Evolutionary conservation across 2,797 vertebrate species (phyloP).

Genomic region (Salarias fasciatus): DNA sequence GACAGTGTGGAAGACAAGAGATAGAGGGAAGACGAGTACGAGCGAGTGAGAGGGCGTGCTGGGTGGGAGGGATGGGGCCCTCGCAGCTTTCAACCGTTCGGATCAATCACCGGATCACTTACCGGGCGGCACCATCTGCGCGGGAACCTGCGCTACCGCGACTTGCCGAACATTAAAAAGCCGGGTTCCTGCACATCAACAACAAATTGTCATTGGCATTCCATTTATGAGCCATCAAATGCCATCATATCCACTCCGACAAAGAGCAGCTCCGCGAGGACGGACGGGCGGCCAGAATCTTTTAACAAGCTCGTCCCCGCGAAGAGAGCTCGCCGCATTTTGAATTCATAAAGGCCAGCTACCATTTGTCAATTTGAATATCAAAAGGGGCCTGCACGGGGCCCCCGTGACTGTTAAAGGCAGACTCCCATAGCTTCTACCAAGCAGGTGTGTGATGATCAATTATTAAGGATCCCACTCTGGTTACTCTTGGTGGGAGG

Average conservation of each 20-base stretch:
- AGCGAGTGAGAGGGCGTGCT: constrained; percentile 29
- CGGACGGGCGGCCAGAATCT: constrained; percentile 88
- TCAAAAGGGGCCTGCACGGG: constrained; percentile 90
- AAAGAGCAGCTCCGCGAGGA: constrained; percentile 86
- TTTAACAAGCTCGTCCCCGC: constrained; percentile 84
- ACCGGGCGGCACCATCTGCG: constrained; percentile 90
- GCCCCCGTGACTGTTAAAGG: constrained; percentile 86
- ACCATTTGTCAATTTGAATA: constrained; percentile 98
- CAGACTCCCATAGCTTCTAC: constrained; percentile 91
- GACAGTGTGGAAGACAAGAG: constrained; percentile 60
- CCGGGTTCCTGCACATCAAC: constrained; percentile 86
- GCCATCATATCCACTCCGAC: constrained; percentile 89
- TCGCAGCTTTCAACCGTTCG: constrained; percentile 86
- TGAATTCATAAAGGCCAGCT: constrained; percentile 86
- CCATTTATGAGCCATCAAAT: constrained; percentile 96
- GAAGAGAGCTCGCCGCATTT: constrained; percentile 82
- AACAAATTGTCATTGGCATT: constrained; percentile 97
- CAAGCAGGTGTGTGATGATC: constrained; percentile 99
- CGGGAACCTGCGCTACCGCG: constrained; percentile 83
- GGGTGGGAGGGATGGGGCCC: constrained; percentile 57
- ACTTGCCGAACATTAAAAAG: constrained; percentile 84
- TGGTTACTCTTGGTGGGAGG: constrained; percentile 93
- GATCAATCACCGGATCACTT: constrained; percentile 92
- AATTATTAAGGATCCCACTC: constrained; percentile 98
- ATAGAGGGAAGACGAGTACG: constrained; percentile 44